phyloP scores from a whole-genome alignment of 2,113 vertebrate genomes.

The Triplophysa dalaica region DNA sequence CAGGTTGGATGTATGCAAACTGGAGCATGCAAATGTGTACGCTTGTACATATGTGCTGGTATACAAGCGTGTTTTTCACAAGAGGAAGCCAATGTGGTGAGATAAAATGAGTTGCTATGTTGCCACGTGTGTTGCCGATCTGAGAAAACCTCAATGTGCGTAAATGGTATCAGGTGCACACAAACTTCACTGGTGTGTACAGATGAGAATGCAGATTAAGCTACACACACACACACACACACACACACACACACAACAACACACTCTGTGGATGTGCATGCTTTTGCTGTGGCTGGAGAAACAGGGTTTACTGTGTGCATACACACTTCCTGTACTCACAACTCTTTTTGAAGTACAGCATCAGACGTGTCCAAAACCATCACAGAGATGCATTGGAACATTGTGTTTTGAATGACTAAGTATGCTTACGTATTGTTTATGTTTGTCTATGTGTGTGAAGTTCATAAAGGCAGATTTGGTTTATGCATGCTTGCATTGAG shows the following conservation, averaged over 20 bases:
- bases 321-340: background rate
- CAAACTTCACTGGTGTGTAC: slow-evolving; percentile 25
- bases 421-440: background rate
- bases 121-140: slow-evolving; percentile 35
- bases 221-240: background rate
- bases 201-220: slow-evolving; percentile 46
- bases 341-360: slow-evolving; percentile 1
- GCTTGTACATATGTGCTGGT: background rate
- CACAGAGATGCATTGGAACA: background rate
- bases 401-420: slow-evolving; percentile 2
- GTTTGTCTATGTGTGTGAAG: background rate
- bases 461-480: background rate
- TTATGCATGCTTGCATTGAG: background rate
- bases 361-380: background rate
- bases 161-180: slow-evolving; percentile 43
- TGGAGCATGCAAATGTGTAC: background rate
- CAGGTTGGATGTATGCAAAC: background rate
- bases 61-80: slow-evolving; percentile 25
- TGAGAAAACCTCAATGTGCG: slow-evolving; percentile 53
- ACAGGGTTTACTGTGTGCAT: background rate
- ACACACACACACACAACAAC: slow-evolving; percentile 1
- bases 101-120: slow-evolving; percentile 44
- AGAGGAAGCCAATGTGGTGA: slow-evolving; percentile 46
- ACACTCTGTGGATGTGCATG: background rate
- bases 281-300: slow-evolving; percentile 1